Evolutionary conservation across 2,113 vertebrate species (phyloP).

Genomic region (Campylomormyrus tamandua): DNA sequence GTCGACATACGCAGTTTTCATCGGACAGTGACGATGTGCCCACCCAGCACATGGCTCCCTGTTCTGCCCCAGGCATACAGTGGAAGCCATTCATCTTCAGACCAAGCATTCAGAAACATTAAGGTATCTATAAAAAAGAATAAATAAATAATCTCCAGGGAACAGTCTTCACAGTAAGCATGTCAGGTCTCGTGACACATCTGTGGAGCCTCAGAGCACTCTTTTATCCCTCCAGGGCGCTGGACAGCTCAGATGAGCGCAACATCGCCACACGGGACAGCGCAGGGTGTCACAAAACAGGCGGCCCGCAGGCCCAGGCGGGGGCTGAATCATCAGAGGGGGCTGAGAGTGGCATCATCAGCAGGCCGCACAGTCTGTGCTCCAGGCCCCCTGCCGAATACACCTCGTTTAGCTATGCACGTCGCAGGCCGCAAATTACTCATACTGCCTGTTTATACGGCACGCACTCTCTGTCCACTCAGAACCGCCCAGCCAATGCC

Average conservation of each 20-base stretch:
- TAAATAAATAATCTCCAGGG: not conserved
- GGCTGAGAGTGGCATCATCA: constrained; percentile 11
- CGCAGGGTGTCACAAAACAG: not conserved
- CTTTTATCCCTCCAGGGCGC: not conserved
- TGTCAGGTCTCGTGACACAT: constrained; percentile 1
- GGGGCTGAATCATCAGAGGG: constrained; percentile 20
- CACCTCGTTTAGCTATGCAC: constrained; percentile 6
- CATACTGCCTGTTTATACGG: not conserved
- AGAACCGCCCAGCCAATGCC: not conserved
- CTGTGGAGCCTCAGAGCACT: not conserved
- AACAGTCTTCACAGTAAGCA: not conserved
- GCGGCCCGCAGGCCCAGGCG: not conserved
- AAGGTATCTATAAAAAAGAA: not conserved
- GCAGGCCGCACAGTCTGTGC: not conserved
- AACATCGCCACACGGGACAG: not conserved
- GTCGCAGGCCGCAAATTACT: constrained; percentile 8
- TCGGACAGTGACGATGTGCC: not conserved
- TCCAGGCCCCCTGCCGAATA: constrained; percentile 9
- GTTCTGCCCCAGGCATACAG: not conserved
- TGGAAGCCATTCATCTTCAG: not conserved
- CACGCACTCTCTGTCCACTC: not conserved
- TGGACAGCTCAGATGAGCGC: not conserved
- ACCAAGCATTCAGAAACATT: not conserved
- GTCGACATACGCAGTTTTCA: not conserved
- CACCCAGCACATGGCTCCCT: not conserved